These are phyloP conservation scores for Galemys pyrenaicus DNA, from an alignment of 2,113 vertebrate genomes.

Conservation along the genomic window DNA sequence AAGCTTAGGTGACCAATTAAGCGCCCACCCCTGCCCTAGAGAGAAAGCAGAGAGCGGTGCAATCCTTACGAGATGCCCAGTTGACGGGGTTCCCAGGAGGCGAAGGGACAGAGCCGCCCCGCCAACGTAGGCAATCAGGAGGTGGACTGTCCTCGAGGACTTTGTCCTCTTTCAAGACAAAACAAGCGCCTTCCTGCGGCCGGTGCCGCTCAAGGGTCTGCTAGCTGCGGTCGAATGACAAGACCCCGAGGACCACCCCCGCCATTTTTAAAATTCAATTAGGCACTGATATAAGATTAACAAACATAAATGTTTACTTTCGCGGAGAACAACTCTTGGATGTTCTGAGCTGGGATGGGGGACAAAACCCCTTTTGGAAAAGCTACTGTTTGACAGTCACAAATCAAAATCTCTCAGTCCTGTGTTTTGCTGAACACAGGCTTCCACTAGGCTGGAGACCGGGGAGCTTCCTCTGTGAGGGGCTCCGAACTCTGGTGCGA, in stretches of 20 bases:
- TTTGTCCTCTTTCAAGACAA: slow-evolving; percentile 14
- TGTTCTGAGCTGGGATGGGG: slow-evolving; percentile 59
- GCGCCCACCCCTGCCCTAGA: background rate
- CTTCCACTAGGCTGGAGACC: background rate
- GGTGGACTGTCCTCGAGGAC: background rate
- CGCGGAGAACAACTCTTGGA: slow-evolving; percentile 72
- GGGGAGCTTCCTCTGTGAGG: slow-evolving; percentile 44
- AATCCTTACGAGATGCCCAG: background rate
- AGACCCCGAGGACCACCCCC: slow-evolving; percentile 41
- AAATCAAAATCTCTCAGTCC: slow-evolving; percentile 73
- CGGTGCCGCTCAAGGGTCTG: background rate
- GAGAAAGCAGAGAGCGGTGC: background rate
- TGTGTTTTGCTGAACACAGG: background rate
- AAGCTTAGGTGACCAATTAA: background rate
- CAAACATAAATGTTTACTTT: slow-evolving; percentile 79
- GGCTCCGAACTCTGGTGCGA: background rate
- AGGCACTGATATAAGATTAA: slow-evolving; percentile 44
- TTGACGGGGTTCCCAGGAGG: background rate
- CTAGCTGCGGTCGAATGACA: slow-evolving; percentile 63
- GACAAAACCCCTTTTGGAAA: slow-evolving; percentile 81
- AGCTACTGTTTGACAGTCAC: slow-evolving; percentile 81
- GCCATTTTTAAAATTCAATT: slow-evolving; percentile 66
- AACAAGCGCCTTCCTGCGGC: background rate
- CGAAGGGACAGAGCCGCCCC: background rate
- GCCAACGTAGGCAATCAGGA: background rate